Evolutionary conservation across 2,888 invertebrate species (phyloP), one percentile per base, ranked within the genome.

Genomic region (Synanthedon formicaeformis): DNA sequence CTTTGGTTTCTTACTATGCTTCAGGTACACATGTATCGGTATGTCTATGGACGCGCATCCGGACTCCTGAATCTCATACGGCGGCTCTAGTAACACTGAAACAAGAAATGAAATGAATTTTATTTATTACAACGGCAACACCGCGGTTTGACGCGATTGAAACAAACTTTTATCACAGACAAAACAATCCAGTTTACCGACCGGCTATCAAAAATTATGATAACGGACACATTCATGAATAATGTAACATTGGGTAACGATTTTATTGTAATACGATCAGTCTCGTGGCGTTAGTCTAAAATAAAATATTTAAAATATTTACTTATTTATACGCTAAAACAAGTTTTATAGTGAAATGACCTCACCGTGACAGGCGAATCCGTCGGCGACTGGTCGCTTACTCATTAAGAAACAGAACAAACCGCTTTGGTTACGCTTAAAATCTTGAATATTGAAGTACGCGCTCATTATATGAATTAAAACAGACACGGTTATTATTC

Each of bases 61-160:
- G 41, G 87, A 84, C 68, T 87, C 87, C 71, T 85, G 81, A 61
- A 87, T 85, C 72, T 87, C 87, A 73, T 86, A 87, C 58, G 87
- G 87, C 64, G 87, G 86, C 73, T 84, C 87, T 73, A 85, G 86
- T 58, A 84, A 74, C 56, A 87, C 86, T 87, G 82, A 45, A 45
- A 45, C 14, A 8, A 45, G 14, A 45, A 5, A 14, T 14, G 13
- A 6, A 45, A 45, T n/a, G 13, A 45, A 14, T 45, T 23, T 23
- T 23, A 23, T 23, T 23, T 5, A 45, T 45, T 45, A n/a, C 12
- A 45, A 45, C 45, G 45, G n/a, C n/a, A 45, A 45, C 34, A 34
- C 34, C 10, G 34, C 45, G 4, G 6, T 13, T 45, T 13, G 14
- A n/a, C 14, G 34, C 34, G 6, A 5, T 1, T 45, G 10, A 4